Base-by-base conservation (phyloP, 64 coral and sea anemone species). In the Pachyseris speciosa region DNA sequence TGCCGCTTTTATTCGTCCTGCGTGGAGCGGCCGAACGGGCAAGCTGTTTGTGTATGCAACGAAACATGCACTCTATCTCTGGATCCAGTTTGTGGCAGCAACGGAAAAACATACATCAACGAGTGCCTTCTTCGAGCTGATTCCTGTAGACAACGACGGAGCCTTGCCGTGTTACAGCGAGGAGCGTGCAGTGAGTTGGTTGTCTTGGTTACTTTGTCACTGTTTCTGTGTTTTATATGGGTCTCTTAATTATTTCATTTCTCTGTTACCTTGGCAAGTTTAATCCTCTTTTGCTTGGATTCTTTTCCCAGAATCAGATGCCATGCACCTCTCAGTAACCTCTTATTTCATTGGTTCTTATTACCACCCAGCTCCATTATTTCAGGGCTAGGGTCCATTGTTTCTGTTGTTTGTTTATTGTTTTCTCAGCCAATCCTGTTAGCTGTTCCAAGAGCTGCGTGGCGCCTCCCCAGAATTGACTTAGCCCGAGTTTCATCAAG, bases 141-240 rank as follows among this genome's bases (percentile, higher is more conserved):
- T 58, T 80, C 95, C 9, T 96, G 95, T 38, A 96, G 93, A 52
- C 70, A 93, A 50, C 87, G 95, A 7, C 58, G 63, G 9, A 88
- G 69, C 64, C 58, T 96, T 70, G 79, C 74, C 0, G 60, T 96
- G 61, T 57, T 96, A 42, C 86, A 89, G 34, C 68, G 77, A 41
- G 90, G 95, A n/a, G 91, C 95, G 9, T 96, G 95, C 41, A 96
- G 95, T 96, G 88, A 89, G 95, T 96, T n/a, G n/a, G n/a, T n/a
- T n/a, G n/a, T n/a, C n/a, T n/a, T n/a, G n/a, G n/a, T n/a, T n/a
- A n/a, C n/a, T n/a, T n/a, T n/a, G n/a, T n/a, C n/a, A n/a, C n/a
- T n/a, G n/a, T n/a, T 5, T 2, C 1, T 55, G 12, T 13, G 64
- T 45, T 27, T 43, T 32, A 53, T 6, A 36, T 75, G 22, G 30